Evolutionary conservation across 2,797 vertebrate genomes (phyloP), one percentile per base, ranked within the genome.

Genomic region (Tauraco hartlaubi): DNA sequence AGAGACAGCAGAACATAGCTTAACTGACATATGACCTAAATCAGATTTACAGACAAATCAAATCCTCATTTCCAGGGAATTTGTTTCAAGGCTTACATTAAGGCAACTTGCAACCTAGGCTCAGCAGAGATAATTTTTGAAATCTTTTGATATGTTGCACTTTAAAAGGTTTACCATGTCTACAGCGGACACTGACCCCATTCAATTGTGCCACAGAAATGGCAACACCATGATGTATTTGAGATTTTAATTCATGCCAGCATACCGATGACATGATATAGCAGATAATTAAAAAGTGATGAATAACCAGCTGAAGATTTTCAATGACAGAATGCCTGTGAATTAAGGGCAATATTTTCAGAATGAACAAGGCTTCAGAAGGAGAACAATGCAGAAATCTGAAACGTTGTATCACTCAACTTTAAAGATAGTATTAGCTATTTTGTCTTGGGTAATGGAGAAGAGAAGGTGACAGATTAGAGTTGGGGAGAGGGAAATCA

Each of bases 31-130:
- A 92, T 66, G 85, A 96, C 92, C 96, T 94, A 95, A 94, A 95
- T 95, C 94, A 94, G 84, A 89, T 90, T 88, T 90, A 92, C 93
- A 93, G 87, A 86, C 90, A 95, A 96, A 91, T 79, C 92, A 96
- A 91, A 96, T 54, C 76, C 71, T 76, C 63, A 44, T 80, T 76
- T 91, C 71, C 72, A 74, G 74, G 63, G 79, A 92, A 90, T 95
- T 68, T 83, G 94, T 94, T 82, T 75, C 67, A 96, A 92, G 68
- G 95, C 82, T 75, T 20, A 95, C 91, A 94, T 94, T 89, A 95
- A 91, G 37, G 79, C 92, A 91, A 93, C 75, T 61, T 83, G 74
- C 66, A 85, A 88, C 77, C 75, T 83, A 64, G 43, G 80, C 71
- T 83, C 80, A 93, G 55, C 43, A 66, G 68, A 90, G 74, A 74